Conservation (phyloP, 2,888 invertebrate species). For the Cyrtodaria siliqua region DNA sequence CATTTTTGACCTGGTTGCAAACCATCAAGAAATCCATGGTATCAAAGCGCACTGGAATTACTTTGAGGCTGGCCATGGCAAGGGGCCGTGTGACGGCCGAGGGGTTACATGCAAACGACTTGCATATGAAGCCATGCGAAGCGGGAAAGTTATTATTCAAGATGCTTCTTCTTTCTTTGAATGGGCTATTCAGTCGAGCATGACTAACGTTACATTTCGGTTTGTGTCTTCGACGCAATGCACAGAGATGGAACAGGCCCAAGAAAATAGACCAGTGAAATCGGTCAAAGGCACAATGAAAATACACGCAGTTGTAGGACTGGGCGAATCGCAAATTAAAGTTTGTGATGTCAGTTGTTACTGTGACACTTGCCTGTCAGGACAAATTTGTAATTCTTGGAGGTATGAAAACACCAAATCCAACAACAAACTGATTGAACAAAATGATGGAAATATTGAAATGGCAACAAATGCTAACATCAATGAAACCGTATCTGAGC, state of each 20-base stretch:
- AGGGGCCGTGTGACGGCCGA: constrained; percentile 8
- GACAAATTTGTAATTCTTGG: constrained; percentile 7
- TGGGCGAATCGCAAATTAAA: constrained; percentile 6
- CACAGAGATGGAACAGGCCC: neutral
- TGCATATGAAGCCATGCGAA: constrained; percentile 19
- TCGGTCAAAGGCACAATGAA: constrained; percentile 24
- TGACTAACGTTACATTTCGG: constrained; percentile 9
- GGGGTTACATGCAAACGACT: constrained; percentile 5
- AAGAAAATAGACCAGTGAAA: neutral
- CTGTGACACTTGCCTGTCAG: neutral
- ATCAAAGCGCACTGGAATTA: constrained; percentile 4
- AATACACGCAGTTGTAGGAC: constrained; percentile 21
- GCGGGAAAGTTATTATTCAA: constrained; percentile 5
- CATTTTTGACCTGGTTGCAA: constrained; percentile 38
- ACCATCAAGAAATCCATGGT: constrained; percentile 9
- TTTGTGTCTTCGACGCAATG: constrained; percentile 5
- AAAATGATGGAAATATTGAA: neutral
- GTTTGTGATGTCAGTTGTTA: constrained; percentile 11
- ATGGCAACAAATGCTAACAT: neutral
- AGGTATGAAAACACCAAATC: neutral
- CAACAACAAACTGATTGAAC: neutral
- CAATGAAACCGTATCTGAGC: neutral
- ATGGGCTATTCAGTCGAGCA: constrained; percentile 3
- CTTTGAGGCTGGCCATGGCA: constrained; percentile 19
- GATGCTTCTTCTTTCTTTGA: neutral